Conservation (phyloP, 2,113 vertebrate genomes). For the Cochlearius cochlearius region DNA sequence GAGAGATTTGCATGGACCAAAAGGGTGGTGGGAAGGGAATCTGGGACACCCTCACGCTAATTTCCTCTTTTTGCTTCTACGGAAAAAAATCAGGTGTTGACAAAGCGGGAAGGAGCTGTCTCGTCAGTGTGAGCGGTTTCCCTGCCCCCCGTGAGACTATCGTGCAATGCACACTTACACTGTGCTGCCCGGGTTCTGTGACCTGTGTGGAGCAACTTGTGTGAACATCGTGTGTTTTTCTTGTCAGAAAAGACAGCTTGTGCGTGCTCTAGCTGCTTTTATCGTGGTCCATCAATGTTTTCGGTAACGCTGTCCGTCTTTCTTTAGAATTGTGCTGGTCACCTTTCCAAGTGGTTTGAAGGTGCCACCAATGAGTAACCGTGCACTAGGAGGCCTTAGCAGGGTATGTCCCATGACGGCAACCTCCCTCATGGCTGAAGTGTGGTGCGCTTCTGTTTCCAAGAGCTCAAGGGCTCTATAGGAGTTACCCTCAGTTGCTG, state of each 20-base stretch:
- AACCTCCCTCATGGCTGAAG: background rate
- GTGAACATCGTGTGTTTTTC: background rate
- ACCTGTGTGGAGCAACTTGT: background rate
- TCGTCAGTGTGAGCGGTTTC: background rate
- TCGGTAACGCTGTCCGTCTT: background rate
- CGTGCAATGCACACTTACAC: accelerated
- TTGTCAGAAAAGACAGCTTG: background rate
- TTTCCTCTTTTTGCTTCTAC: background rate
- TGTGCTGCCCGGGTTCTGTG: background rate
- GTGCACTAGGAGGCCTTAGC: background rate
- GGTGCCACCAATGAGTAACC: background rate
- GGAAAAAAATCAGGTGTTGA: background rate
- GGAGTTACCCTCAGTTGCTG: background rate
- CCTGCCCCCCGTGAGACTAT: background rate
- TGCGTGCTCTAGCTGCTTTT: background rate
- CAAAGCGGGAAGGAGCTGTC: background rate
- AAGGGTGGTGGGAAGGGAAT: background rate
- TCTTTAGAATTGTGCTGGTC: background rate
- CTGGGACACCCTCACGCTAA: background rate
- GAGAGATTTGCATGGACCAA: background rate
- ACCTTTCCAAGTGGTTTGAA: background rate
- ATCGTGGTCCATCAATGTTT: background rate
- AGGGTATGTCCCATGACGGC: background rate
- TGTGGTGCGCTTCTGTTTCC: background rate
- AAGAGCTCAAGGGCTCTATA: background rate